These are phyloP conservation scores for Steinernema carpocapsae DNA, from an alignment of 2,888 invertebrate genomes.

Conservation along the genomic window DNA sequence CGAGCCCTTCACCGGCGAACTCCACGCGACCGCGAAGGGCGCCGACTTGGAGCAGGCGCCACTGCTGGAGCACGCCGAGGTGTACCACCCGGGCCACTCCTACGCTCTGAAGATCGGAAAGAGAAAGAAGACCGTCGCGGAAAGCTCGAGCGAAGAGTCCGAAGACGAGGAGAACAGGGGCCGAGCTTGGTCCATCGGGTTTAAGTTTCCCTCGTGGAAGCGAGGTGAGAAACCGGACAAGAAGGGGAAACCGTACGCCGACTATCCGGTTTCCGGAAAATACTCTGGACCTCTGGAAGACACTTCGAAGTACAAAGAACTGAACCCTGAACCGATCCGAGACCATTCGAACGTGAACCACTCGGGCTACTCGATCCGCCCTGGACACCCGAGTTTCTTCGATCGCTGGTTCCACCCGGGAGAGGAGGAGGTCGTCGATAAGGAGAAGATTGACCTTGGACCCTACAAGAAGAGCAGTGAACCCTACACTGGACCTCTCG, in stretches of 20 bases:
- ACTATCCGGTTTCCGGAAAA: conserved; percentile 1
- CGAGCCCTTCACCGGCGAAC: conserved; percentile 30
- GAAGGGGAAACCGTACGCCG: conserved; percentile 15
- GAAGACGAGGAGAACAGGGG: conserved; percentile 26
- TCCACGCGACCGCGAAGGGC: neutral
- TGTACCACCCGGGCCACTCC: conserved; percentile 32
- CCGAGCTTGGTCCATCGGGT: conserved; percentile 4
- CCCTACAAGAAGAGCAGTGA: conserved; percentile 19
- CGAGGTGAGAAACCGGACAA: conserved; percentile 16
- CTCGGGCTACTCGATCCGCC: conserved; percentile 35
- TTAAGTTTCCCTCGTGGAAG: conserved; percentile 8
- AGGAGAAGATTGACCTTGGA: conserved; percentile 26
- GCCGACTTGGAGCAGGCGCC: conserved; percentile 31
- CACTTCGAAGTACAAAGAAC: conserved; percentile 14
- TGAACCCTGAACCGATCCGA: conserved; percentile 47
- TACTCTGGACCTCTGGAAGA: conserved; percentile 38
- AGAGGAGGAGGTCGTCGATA: conserved; percentile 36
- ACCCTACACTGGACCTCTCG: conserved; percentile 30
- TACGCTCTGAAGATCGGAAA: conserved; percentile 17
- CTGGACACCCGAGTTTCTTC: conserved; percentile 23
- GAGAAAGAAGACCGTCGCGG: neutral
- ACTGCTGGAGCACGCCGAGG: conserved; percentile 16
- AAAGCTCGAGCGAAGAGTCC: neutral
- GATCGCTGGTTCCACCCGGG: conserved; percentile 28
- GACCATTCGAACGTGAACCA: conserved; percentile 48